phyloP scores from a whole-genome alignment of 1,140 invertebrate species.

The Heliconius hewitsoni region DNA sequence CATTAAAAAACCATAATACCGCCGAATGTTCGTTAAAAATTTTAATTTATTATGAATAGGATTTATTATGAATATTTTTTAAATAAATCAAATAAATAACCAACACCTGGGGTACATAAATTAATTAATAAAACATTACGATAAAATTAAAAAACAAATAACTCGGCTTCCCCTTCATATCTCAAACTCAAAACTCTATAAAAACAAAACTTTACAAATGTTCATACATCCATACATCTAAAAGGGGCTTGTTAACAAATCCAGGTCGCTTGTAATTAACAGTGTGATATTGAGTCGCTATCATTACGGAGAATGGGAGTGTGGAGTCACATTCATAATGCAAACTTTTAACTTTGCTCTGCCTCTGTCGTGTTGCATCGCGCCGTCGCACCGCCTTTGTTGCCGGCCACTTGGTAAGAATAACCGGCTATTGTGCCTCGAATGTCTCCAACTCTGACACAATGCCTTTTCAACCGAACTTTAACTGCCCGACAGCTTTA shows the following conservation, averaged over 20 bases:
- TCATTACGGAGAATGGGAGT: conserved; percentile 15
- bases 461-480: conserved; percentile 28
- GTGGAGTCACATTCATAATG: conserved; percentile 25
- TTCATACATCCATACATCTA: neutral
- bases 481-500: conserved; percentile 35
- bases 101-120: too few relatives aligned
- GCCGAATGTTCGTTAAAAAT: too few relatives aligned
- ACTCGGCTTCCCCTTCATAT: neutral
- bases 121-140: too few relatives aligned
- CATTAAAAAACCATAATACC: too few relatives aligned
- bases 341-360: conserved; percentile 25
- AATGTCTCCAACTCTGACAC: conserved; percentile 28
- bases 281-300: conserved; percentile 20
- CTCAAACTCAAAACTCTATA: neutral
- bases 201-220: neutral
- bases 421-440: conserved; percentile 33
- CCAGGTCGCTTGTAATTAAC: conserved; percentile 32
- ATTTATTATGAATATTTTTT: too few relatives aligned
- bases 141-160: too few relatives aligned
- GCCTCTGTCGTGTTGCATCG: conserved; percentile 19
- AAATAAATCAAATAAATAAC: too few relatives aligned
- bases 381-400: conserved; percentile 32
- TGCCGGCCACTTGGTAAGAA: conserved; percentile 29
- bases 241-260: conserved; percentile 30
- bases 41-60: too few relatives aligned